These are phyloP conservation scores for Caenorhabditis tropicalis DNA, from an alignment of 1,140 invertebrate species.

Conservation along the genomic window DNA sequence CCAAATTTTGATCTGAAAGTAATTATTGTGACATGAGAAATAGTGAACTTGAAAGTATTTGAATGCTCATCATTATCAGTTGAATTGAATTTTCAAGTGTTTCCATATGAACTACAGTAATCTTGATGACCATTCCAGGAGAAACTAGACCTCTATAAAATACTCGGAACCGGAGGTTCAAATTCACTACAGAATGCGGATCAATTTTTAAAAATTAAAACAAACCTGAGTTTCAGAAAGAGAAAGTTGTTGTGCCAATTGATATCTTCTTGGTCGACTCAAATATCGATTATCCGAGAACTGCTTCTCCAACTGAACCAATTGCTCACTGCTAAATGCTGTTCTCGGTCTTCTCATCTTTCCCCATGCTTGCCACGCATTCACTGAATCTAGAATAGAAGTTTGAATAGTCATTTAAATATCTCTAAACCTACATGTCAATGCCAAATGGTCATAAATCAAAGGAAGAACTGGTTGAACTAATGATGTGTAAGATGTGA, in stretches of 20 bases:
- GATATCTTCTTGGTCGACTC: slow-evolving; percentile 94
- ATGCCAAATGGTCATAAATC: slow-evolving; percentile 17
- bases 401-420: neutral
- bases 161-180: too few species aligned
- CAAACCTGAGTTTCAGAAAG: slow-evolving; percentile 94
- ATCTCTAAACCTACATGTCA: neutral
- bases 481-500: neutral
- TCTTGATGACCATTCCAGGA: too few species aligned
- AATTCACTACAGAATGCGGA: neutral
- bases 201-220: too few species aligned
- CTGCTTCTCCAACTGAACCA: slow-evolving; percentile 95
- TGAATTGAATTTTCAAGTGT: neutral
- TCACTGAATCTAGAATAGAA: slow-evolving; percentile 58
- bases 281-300: slow-evolving; percentile 98
- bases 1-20: slow-evolving; percentile 71
- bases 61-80: too few species aligned
- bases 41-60: too few species aligned
- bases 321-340: slow-evolving; percentile 96
- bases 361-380: slow-evolving; percentile 75
- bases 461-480: neutral
- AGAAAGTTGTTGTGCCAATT: slow-evolving; percentile 95
- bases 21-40: neutral
- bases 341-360: slow-evolving; percentile 94
- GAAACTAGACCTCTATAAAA: too few species aligned
- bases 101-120: too few species aligned